Percentiles rank a stretch among this genome's conserved stretches.
These are phyloP conservation scores for Pagetopsis macropterus DNA, from an alignment of 2,797 vertebrate genomes.

Conservation along the genomic window DNA sequence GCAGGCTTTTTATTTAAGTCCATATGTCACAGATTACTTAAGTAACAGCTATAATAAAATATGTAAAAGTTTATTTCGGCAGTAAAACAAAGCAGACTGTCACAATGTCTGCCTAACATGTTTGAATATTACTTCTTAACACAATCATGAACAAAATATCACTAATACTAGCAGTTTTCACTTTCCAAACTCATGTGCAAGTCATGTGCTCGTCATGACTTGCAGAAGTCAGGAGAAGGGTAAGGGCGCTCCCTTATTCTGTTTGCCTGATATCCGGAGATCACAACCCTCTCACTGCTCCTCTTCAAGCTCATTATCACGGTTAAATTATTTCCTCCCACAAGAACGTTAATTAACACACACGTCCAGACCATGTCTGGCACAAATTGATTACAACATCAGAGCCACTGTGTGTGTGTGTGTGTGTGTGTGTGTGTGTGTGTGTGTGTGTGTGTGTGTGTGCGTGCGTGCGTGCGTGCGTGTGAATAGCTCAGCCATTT, in stretches of 20 bases:
- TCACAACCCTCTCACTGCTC: conserved; percentile 74
- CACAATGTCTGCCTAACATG: neutral
- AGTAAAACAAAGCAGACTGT: neutral
- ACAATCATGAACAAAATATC: neutral
- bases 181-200: neutral
- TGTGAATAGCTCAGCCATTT: conserved; percentile 26
- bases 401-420: conserved; percentile 56
- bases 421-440: conserved; percentile 52
- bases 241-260: conserved; percentile 27
- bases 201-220: conserved; percentile 6
- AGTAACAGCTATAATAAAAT: neutral
- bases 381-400: conserved; percentile 86
- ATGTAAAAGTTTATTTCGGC: neutral
- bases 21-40: neutral
- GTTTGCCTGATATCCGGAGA: conserved; percentile 61
- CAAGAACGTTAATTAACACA: conserved; percentile 86
- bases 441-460: conserved; percentile 32
- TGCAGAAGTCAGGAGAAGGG: conserved; percentile 14
- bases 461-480: too few relatives aligned
- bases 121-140: neutral
- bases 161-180: conserved; percentile 5
- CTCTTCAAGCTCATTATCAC: conserved; percentile 85
- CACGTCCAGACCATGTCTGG: conserved; percentile 82
- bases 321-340: conserved; percentile 86
- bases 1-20: neutral